phyloP scores from a whole-genome alignment of 2,797 vertebrate species.

The Sebastes nivosus region DNA sequence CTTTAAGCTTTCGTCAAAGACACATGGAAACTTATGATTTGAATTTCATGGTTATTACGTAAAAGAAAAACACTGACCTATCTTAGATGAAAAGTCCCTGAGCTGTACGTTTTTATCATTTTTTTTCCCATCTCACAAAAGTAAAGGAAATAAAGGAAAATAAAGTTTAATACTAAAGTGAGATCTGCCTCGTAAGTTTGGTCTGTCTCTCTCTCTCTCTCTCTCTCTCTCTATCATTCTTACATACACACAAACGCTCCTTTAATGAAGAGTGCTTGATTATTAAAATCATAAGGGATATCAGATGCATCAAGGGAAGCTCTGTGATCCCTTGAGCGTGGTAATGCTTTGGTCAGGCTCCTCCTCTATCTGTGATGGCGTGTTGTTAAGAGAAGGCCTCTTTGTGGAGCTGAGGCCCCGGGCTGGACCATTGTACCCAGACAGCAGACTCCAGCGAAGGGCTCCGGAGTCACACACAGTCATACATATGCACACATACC shows the following conservation, averaged over 20 bases:
- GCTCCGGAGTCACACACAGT: slow-evolving; percentile 66
- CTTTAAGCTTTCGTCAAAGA: slow-evolving; percentile 84
- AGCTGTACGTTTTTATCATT: slow-evolving; percentile 85
- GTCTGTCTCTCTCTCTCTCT: not conserved
- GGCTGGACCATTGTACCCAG: slow-evolving; percentile 79
- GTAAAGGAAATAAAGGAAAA: slow-evolving; percentile 86
- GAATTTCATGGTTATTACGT: slow-evolving; percentile 83
- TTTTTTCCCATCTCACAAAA: slow-evolving; percentile 86
- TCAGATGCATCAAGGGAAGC: slow-evolving; percentile 77
- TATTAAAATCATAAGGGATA: slow-evolving; percentile 78
- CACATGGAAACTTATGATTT: slow-evolving; percentile 81
- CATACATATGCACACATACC: slow-evolving; percentile 57
- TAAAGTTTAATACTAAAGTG: slow-evolving; percentile 85
- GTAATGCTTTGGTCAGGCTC: slow-evolving; percentile 79
- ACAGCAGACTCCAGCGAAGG: slow-evolving; percentile 76
- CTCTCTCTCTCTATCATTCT: not conserved
- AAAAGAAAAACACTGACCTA: slow-evolving; percentile 83
- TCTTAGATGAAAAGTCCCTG: slow-evolving; percentile 83
- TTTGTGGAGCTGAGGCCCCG: slow-evolving; percentile 77
- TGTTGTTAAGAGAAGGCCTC: slow-evolving; percentile 79
- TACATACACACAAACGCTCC: slow-evolving; percentile 13
- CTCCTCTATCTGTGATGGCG: slow-evolving; percentile 75
- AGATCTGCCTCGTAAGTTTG: slow-evolving; percentile 38
- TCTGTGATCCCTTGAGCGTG: slow-evolving; percentile 76
- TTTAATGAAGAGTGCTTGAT: slow-evolving; percentile 62